These are phyloP conservation scores for Jaculus jaculus DNA, from an alignment of 2,113 vertebrate genomes.

Conservation along the genomic window DNA sequence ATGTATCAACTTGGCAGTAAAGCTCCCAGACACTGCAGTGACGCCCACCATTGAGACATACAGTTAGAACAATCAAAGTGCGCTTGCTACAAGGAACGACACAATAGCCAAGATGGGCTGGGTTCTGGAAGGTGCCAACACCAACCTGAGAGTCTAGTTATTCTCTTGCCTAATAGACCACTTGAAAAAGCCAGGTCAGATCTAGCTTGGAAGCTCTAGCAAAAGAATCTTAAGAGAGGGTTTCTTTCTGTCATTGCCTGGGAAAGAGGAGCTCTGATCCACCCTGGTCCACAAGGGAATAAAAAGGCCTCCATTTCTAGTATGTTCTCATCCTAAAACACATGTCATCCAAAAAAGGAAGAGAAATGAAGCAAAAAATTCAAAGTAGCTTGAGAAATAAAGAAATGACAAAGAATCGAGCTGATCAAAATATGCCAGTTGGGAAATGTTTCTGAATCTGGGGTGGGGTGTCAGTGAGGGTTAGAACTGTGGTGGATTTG, in stretches of 20 bases:
- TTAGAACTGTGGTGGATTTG: background rate
- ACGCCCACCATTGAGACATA: background rate
- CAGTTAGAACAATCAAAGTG: background rate
- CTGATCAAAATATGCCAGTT: slow-evolving; percentile 35
- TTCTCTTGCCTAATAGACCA: accelerated
- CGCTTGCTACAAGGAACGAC: accelerated
- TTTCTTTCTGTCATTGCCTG: background rate
- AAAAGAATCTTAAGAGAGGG: accelerated
- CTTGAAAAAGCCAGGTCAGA: background rate
- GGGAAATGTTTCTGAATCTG: background rate
- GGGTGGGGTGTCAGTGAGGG: background rate
- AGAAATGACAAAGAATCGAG: slow-evolving; percentile 25
- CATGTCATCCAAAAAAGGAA: slow-evolving; percentile 23
- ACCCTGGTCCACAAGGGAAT: too few species aligned
- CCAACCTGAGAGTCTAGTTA: accelerated
- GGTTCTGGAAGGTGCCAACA: accelerated
- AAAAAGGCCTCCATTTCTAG: background rate
- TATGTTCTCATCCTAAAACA: background rate
- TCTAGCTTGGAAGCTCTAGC: background rate
- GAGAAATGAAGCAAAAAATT: background rate
- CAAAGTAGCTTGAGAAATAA: slow-evolving; percentile 37
- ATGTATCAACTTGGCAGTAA: background rate
- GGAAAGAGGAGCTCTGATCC: background rate
- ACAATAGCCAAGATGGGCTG: accelerated
- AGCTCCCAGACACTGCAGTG: background rate